phyloP scores from a whole-genome alignment of 2,113 vertebrate species.

The Gymnocephalus cernua region DNA sequence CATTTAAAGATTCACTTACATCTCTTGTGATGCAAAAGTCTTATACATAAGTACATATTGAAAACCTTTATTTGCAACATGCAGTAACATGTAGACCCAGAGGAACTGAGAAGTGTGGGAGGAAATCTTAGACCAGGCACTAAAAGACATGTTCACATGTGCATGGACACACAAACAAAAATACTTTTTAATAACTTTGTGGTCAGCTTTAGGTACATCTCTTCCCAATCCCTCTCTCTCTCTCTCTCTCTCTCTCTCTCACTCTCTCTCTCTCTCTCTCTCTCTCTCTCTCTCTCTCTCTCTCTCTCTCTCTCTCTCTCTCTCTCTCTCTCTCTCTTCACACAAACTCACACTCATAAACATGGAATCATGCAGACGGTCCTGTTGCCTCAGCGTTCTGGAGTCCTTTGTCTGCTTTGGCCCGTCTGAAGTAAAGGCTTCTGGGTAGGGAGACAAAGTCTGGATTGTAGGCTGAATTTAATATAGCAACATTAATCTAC shows the following conservation, averaged over 20 bases:
- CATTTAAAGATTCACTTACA: background rate
- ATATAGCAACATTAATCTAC: conserved; percentile 81
- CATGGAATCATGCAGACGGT: too few species aligned
- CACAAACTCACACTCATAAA: too few species aligned
- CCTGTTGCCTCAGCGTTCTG: conserved; percentile 34
- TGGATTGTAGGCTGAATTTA: conserved; percentile 79
- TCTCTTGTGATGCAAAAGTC: background rate
- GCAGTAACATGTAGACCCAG: background rate
- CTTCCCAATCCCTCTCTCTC: too few species aligned
- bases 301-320: too few species aligned
- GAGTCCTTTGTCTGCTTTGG: conserved; percentile 67
- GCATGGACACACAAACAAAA: too few species aligned
- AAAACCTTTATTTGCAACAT: background rate
- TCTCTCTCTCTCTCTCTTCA: too few species aligned
- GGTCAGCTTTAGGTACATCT: too few species aligned
- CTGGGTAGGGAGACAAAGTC: conserved; percentile 58
- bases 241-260: too few species aligned
- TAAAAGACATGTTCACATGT: background rate
- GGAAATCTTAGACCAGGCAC: conserved; percentile 15
- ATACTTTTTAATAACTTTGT: too few species aligned
- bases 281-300: too few species aligned
- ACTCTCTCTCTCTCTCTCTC: too few species aligned
- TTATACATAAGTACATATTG: background rate
- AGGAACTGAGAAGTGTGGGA: background rate
- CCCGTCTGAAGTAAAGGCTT: conserved; percentile 61